These are phyloP conservation scores for Camelus dromedarius DNA, from an alignment of 2,113 vertebrate species.

Conservation along the genomic window DNA sequence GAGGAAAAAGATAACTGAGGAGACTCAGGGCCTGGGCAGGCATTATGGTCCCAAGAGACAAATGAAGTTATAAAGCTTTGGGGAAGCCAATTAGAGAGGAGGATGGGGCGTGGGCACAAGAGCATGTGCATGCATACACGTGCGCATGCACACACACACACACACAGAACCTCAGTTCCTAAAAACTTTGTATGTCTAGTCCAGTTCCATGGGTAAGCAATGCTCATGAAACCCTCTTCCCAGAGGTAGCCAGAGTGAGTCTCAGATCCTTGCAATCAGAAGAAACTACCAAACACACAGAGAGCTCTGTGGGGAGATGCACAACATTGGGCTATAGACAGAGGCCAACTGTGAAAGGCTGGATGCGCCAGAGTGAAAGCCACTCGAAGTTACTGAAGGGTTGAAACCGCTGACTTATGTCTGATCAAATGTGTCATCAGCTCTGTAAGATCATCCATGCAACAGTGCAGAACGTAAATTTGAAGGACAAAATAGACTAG, in stretches of 20 bases:
- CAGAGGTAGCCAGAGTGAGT: background rate
- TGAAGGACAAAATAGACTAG: background rate
- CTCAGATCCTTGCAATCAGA: background rate
- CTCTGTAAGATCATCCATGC: background rate
- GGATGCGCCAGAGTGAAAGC: background rate
- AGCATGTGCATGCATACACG: background rate
- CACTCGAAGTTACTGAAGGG: background rate
- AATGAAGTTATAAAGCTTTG: background rate
- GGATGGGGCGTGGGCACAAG: background rate
- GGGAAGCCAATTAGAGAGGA: background rate
- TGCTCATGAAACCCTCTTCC: background rate
- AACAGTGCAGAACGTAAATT: background rate
- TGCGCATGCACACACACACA: background rate
- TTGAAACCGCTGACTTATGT: background rate
- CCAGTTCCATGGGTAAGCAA: background rate
- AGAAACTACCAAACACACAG: background rate
- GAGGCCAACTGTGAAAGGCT: background rate
- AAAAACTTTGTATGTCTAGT: background rate
- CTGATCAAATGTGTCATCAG: background rate
- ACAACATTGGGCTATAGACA: background rate
- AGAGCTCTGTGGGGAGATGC: background rate
- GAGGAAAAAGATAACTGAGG: background rate
- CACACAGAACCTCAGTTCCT: background rate
- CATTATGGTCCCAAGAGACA: background rate
- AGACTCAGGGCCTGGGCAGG: background rate